Conservation (phyloP, 2,888 invertebrate species). For the Chelonus formosanus region DNA sequence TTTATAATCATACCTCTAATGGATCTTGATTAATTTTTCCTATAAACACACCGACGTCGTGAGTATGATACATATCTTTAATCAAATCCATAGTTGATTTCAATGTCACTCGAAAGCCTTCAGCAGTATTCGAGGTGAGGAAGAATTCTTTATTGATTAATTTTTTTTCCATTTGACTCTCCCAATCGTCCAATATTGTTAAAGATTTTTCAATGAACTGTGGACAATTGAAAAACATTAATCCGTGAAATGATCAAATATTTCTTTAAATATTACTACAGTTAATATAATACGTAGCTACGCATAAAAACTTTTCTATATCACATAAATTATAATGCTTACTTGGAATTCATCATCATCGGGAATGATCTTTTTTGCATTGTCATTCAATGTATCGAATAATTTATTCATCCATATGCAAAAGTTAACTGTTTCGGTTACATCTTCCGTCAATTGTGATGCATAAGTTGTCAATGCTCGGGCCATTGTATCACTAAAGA, state of each 20-base stretch:
- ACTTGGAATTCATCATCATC: constrained; percentile 2
- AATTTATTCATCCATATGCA: constrained; percentile 7
- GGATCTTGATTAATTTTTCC: background rate
- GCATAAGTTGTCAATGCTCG: too few species aligned
- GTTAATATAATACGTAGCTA: background rate
- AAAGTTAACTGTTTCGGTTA: constrained; percentile 1
- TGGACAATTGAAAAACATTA: too few species aligned
- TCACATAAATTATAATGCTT: background rate
- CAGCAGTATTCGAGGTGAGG: background rate
- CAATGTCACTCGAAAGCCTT: constrained; percentile 6
- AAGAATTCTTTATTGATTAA: background rate
- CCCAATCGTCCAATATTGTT: background rate
- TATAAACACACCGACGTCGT: background rate
- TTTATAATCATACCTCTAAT: background rate
- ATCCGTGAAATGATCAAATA: too few species aligned
- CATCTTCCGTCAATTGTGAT: background rate
- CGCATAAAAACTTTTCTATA: background rate
- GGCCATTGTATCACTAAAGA: constrained; percentile 30
- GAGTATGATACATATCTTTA: background rate
- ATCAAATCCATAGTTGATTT: background rate
- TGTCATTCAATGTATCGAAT: constrained; percentile 19
- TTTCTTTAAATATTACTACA: too few species aligned
- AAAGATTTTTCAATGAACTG: background rate
- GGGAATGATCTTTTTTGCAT: background rate
- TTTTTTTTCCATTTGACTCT: background rate